Conservation (phyloP, 2,888 invertebrate genomes). For the Melieria crassipennis region DNA sequence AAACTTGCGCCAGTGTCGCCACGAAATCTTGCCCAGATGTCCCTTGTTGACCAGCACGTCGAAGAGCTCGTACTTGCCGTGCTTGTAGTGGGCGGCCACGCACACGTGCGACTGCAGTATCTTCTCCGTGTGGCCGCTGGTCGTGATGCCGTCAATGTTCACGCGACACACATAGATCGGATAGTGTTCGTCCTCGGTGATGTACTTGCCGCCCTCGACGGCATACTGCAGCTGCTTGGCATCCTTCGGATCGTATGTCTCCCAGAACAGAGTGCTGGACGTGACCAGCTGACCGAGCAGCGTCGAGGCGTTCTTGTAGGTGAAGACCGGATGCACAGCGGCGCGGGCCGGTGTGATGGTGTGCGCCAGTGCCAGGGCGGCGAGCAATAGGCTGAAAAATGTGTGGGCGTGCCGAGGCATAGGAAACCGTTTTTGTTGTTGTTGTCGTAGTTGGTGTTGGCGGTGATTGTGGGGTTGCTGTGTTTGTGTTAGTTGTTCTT, state of each 20-base stretch:
- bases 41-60: constrained; percentile 83
- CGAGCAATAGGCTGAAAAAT: background rate
- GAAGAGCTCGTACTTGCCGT: constrained; percentile 71
- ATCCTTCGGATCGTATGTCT: constrained; percentile 67
- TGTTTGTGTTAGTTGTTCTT: constrained; percentile 9
- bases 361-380: constrained; percentile 35
- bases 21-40: constrained; percentile 78
- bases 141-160: constrained; percentile 76
- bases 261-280: constrained; percentile 83
- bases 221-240: constrained; percentile 71
- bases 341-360: constrained; percentile 44
- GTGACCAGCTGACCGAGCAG: constrained; percentile 75
- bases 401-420: background rate
- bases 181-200: constrained; percentile 62
- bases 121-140: constrained; percentile 71
- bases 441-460: background rate
- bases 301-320: constrained; percentile 59
- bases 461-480: background rate
- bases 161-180: constrained; percentile 80
- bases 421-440: constrained; percentile 22
- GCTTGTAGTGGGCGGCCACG: constrained; percentile 72
- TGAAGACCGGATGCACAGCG: constrained; percentile 57
- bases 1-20: constrained; percentile 81
- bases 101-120: constrained; percentile 71
- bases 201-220: constrained; percentile 72